Conservation (phyloP, 2,888 invertebrate genomes). For the Psococerastis gibbosa region DNA sequence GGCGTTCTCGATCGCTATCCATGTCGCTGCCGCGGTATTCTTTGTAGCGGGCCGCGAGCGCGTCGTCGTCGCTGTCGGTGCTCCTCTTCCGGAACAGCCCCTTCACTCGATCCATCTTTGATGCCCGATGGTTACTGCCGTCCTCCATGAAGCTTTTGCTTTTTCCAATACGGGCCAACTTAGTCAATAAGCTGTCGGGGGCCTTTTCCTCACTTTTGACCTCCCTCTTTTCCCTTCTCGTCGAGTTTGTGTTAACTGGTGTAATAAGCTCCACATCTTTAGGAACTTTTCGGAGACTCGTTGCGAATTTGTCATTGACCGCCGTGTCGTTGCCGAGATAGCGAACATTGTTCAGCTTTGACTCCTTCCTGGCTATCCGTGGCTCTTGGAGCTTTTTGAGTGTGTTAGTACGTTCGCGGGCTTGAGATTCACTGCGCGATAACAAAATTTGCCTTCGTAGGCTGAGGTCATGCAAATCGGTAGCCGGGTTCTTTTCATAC, state of each 20-base stretch:
- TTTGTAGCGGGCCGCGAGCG: slow-evolving; percentile 33
- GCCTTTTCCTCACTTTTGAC: neutral
- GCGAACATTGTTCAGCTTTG: neutral
- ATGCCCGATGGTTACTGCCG: neutral
- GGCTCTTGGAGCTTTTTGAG: slow-evolving; percentile 6
- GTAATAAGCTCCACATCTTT: slow-evolving; percentile 8
- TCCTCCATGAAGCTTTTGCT: slow-evolving; percentile 8
- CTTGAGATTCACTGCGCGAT: slow-evolving; percentile 25
- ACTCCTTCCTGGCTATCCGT: neutral
- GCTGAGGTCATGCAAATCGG: neutral
- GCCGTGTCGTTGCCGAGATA: slow-evolving; percentile 6
- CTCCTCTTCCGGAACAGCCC: slow-evolving; percentile 25
- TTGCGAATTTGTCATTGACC: neutral
- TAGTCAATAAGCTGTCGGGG: neutral
- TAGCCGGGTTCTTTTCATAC: neutral
- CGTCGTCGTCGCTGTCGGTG: slow-evolving; percentile 28
- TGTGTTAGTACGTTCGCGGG: slow-evolving; percentile 25
- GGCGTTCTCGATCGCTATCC: slow-evolving; percentile 13
- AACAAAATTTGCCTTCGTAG: neutral
- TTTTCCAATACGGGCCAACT: slow-evolving; percentile 2
- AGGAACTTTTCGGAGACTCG: slow-evolving; percentile 4
- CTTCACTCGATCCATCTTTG: neutral
- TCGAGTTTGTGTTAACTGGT: neutral
- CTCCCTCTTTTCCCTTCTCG: neutral
- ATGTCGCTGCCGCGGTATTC: slow-evolving; percentile 38